These are phyloP conservation scores for Myotis myotis DNA, from an alignment of 2,797 vertebrate species.

Conservation along the genomic window DNA sequence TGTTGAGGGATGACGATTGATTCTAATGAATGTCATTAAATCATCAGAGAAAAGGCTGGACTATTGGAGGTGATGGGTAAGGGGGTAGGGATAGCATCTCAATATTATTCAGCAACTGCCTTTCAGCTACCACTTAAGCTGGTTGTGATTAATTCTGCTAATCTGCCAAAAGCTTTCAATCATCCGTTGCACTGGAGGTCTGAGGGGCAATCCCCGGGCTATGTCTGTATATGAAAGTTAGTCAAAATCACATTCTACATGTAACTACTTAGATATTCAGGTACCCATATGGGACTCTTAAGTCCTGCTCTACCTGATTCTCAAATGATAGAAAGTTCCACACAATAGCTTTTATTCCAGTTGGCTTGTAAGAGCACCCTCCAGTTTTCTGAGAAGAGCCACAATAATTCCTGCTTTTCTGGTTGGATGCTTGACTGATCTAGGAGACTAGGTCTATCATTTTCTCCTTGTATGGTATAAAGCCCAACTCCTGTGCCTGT, in stretches of 20 bases:
- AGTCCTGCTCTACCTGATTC: neutral
- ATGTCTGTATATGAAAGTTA: neutral
- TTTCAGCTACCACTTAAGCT: slow-evolving; percentile 56
- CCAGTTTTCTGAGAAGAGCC: neutral
- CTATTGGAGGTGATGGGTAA: neutral
- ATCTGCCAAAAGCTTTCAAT: slow-evolving; percentile 53
- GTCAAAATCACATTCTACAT: neutral
- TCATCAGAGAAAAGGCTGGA: neutral
- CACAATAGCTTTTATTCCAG: neutral
- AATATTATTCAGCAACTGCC: slow-evolving; percentile 53
- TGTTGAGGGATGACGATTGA: neutral
- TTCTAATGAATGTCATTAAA: neutral
- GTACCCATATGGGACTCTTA: neutral
- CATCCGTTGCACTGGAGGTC: slow-evolving; percentile 27
- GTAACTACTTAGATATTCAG: neutral
- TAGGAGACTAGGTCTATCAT: neutral
- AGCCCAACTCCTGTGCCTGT: neutral
- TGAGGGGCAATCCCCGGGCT: neutral
- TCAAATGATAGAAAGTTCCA: neutral
- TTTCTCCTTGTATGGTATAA: slow-evolving; percentile 34
- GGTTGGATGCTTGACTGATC: neutral
- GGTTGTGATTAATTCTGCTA: slow-evolving; percentile 59
- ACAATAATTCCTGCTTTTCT: slow-evolving; percentile 11
- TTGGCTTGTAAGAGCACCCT: neutral
- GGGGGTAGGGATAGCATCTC: neutral